Evolutionary conservation across 2,888 invertebrate genomes (phyloP).

Genomic region (Melanostoma mellinum): DNA sequence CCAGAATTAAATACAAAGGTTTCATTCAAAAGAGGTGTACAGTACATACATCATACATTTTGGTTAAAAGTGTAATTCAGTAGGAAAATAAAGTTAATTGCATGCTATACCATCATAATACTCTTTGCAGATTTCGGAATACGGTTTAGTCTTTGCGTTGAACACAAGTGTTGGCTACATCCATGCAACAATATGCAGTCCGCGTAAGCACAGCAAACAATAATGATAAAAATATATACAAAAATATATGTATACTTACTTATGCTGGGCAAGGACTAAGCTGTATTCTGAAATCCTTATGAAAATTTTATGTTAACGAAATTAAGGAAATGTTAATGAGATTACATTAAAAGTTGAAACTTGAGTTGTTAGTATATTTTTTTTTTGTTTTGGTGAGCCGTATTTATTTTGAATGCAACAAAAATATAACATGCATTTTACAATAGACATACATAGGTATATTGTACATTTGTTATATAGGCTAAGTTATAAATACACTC

Average conservation of each 20-base stretch:
- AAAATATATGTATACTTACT: constrained; percentile 75
- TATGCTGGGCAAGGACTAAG: constrained; percentile 81
- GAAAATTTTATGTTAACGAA: constrained; percentile 11
- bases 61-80: constrained; percentile 8
- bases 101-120: constrained; percentile 65
- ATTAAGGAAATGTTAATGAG: too few relatives aligned
- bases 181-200: constrained; percentile 47
- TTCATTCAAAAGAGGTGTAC: background rate
- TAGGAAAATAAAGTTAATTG: constrained; percentile 42
- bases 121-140: constrained; percentile 78
- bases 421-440: constrained; percentile 67
- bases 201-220: constrained; percentile 29
- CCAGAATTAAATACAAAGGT: constrained; percentile 18
- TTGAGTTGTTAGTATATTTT: constrained; percentile 16
- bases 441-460: background rate
- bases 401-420: constrained; percentile 26
- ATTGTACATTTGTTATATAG: background rate
- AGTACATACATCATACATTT: constrained; percentile 53
- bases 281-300: constrained; percentile 79
- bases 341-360: constrained; percentile 13
- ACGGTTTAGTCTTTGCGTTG: constrained; percentile 81
- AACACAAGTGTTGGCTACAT: constrained; percentile 76
- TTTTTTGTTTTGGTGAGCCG: background rate
- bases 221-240: constrained; percentile 19
- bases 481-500: constrained; percentile 23